These are phyloP conservation scores for Motacilla alba DNA, from an alignment of 2,113 vertebrate genomes.

Conservation along the genomic window DNA sequence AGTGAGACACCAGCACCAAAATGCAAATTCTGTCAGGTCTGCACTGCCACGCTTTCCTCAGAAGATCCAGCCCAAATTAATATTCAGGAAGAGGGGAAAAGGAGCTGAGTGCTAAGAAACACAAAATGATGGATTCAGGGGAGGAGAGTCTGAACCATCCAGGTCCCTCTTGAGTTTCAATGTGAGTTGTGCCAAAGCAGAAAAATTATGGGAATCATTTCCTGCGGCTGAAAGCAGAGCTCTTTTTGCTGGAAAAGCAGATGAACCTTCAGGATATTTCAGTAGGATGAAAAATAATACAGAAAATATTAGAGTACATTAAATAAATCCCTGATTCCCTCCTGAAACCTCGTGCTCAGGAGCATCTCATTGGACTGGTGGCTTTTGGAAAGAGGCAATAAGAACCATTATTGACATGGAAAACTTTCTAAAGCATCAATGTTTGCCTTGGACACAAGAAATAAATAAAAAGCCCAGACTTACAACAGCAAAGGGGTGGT, in stretches of 20 bases:
- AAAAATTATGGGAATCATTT: not conserved
- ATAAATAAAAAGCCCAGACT: not conserved
- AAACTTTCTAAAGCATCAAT: not conserved
- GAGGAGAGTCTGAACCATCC: not conserved
- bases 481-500: fast-evolving
- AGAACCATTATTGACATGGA: not conserved
- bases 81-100: not conserved
- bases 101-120: not conserved
- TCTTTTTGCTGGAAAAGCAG: not conserved
- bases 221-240: not conserved
- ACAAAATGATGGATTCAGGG: not conserved
- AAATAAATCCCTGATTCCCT: not conserved
- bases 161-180: not conserved
- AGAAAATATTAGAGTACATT: not conserved
- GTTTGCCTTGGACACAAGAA: not conserved
- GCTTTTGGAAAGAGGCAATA: not conserved
- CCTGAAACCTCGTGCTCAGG: not conserved
- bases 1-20: not conserved
- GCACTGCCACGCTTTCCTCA: not conserved
- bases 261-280: not conserved
- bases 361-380: not conserved
- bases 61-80: not conserved
- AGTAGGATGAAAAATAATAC: not conserved
- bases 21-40: not conserved
- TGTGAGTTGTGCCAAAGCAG: not conserved